These are phyloP conservation scores for Corydoras sp. DNA, from an alignment of 2,113 vertebrate species.

Conservation along the genomic window DNA sequence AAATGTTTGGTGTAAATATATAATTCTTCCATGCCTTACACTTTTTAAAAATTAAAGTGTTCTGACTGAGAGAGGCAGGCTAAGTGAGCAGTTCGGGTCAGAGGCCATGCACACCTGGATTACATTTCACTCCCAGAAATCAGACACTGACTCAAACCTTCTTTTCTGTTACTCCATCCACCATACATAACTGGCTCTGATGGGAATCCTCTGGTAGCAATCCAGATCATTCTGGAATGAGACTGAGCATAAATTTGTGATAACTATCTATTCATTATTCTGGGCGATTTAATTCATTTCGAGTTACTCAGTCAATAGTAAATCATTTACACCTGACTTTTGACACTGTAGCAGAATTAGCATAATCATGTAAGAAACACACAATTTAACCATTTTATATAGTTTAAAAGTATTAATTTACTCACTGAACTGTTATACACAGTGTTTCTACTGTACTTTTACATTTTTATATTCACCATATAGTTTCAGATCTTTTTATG, in stretches of 20 bases:
- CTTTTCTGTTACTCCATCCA: conserved; percentile 5
- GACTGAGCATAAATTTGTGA: conserved; percentile 29
- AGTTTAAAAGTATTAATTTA: too few species aligned
- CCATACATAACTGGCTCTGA: conserved; percentile 10
- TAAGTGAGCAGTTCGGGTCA: conserved; percentile 3
- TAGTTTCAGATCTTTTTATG: too few species aligned
- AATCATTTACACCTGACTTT: conserved; percentile 7
- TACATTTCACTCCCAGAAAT: conserved; percentile 22
- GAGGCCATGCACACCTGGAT: conserved; percentile 12
- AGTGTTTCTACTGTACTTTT: too few species aligned
- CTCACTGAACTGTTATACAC: too few species aligned
- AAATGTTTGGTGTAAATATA: too few species aligned
- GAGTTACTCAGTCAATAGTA: not conserved
- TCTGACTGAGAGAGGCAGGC: not conserved
- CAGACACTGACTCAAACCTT: conserved; percentile 11
- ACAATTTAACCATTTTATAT: too few species aligned
- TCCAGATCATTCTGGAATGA: conserved; percentile 18
- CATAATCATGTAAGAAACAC: too few species aligned
- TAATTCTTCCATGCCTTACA: not conserved
- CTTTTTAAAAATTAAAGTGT: not conserved
- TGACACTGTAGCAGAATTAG: not conserved
- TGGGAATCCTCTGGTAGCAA: conserved; percentile 33
- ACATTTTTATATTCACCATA: too few species aligned
- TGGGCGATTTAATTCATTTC: conserved; percentile 2
- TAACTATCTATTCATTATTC: conserved; percentile 11